Conservation (phyloP, 2,113 vertebrate genomes). For the Dunckerocampus dactyliophorus region DNA sequence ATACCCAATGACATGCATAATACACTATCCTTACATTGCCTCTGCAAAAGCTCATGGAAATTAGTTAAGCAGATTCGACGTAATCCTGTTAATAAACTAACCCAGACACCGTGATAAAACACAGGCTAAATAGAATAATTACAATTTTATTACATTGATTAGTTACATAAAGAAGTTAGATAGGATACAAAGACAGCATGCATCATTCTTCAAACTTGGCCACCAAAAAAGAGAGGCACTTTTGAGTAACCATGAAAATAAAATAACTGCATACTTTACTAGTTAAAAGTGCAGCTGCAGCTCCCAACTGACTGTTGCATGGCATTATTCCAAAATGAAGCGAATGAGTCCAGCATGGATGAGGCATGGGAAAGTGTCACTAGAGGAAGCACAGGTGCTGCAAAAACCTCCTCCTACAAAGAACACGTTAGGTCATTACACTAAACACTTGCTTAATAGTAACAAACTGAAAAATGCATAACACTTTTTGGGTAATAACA, state of each 20-base stretch:
- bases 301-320: background rate
- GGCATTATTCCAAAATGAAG: too few relatives aligned
- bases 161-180: slow-evolving; percentile 52
- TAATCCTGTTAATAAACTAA: background rate
- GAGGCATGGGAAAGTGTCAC: background rate
- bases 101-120: background rate
- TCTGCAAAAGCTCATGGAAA: background rate
- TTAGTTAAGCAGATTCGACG: background rate
- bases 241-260: background rate
- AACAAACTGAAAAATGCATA: background rate
- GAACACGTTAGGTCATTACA: background rate
- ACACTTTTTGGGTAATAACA: slow-evolving; percentile 17
- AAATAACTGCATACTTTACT: too few relatives aligned
- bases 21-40: background rate
- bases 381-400: background rate
- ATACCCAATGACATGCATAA: background rate
- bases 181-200: slow-evolving; percentile 32
- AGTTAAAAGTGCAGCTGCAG: too few relatives aligned
- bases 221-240: background rate
- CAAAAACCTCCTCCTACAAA: background rate
- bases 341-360: slow-evolving; percentile 1
- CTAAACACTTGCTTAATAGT: background rate
- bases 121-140: slow-evolving; percentile 14
- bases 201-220: background rate
- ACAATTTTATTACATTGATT: slow-evolving; percentile 61